Evolutionary conservation across 2,888 invertebrate genomes (phyloP), one percentile per base, ranked within the genome.

Genomic region (Elegia similella): DNA sequence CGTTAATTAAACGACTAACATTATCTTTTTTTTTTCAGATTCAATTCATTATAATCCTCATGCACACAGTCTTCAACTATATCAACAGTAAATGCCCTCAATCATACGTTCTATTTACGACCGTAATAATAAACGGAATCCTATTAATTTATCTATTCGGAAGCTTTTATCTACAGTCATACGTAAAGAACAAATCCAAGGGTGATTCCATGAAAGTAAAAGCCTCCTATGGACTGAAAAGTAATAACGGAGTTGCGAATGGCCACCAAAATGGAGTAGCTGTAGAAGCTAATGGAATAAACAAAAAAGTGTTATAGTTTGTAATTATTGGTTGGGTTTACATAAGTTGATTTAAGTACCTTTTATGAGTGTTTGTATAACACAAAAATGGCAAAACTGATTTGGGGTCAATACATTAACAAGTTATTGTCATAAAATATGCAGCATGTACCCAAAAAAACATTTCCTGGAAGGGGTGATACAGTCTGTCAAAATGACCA

Each of bases 111-210:
- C 47, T 76, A 10, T 16, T 68, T 1, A n/a, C 52, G 2, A 13
- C 63, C 0, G 62, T 78, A 13, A n/a, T 61, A 0, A 47, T 65
- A 0, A 80, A 81, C 16, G 54, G 56, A 0, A 3, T 42, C 0
- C 53, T 80, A 0, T 76, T 81, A n/a, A 52, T 76, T 0, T 73
- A 69, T 50, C 59, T 82, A 10, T 82, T 82, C 23, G 67, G 70
- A 12, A 68, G 69, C 16, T 82, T 82, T 56, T 81, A 80, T 32
- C 0, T 73, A 0, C 68, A 63, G 2, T 59, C 73, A 0, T 80
- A 80, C 32, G 59, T 23, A 0, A 72, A 62, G 6, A 15, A 63
- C 17, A 42, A 46, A 56, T 30, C 10, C 5, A 12, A 38, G 30
- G 32, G 7, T 16, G 47, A 50, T 42, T 2, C 7, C n/a, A 8